Conservation (phyloP, 2,113 vertebrate species). For the Prolemur simus region DNA sequence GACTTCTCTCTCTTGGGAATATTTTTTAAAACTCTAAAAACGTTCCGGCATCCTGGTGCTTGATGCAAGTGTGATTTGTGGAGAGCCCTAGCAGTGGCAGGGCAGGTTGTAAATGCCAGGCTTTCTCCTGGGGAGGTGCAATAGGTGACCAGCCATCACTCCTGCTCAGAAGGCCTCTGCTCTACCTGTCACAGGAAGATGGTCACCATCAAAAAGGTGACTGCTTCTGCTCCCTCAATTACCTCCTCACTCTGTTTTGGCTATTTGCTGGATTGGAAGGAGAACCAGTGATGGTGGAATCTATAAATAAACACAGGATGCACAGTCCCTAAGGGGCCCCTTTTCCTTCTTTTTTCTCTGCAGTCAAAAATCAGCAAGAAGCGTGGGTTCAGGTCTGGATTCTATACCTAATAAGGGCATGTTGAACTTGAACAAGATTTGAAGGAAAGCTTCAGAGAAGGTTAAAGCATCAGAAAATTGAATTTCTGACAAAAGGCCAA, state of each 20-base stretch:
- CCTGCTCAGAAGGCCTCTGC: neutral
- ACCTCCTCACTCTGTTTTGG: neutral
- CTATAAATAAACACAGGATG: neutral
- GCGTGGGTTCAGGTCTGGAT: conserved; percentile 37
- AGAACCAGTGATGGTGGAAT: neutral
- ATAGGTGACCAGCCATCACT: neutral
- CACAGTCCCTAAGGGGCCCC: neutral
- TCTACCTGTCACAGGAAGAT: neutral
- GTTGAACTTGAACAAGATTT: conserved; percentile 55
- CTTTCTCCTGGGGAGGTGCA: neutral
- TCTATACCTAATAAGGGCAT: conserved; percentile 40
- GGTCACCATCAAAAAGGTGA: neutral
- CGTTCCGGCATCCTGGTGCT: neutral
- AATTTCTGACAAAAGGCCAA: conserved; percentile 68
- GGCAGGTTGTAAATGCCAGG: neutral
- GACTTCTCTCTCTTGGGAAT: neutral
- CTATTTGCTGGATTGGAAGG: neutral
- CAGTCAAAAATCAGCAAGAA: conserved; percentile 50
- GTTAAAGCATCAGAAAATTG: conserved; percentile 59
- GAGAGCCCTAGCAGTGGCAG: neutral
- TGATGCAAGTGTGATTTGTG: neutral
- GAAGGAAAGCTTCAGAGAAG: conserved; percentile 54
- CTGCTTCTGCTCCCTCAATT: neutral
- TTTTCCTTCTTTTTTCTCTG: neutral
- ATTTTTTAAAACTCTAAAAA: neutral